phyloP scores from a whole-genome alignment of 2,888 invertebrate genomes.

The Cheilosia pagana region DNA sequence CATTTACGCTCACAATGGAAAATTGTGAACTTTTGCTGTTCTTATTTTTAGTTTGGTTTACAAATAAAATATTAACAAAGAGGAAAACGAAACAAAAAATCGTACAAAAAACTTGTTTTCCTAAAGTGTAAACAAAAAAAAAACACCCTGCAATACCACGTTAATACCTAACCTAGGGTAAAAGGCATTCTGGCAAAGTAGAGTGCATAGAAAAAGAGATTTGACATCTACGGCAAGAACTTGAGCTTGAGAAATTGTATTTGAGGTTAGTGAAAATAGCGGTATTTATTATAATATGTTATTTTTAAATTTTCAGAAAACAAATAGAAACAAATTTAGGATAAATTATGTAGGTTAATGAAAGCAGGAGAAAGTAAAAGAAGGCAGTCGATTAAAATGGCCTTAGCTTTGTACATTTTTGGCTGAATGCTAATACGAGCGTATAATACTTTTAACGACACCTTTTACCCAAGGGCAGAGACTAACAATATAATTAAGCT shows the following conservation, averaged over 20 bases:
- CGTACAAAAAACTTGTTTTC: conserved; percentile 10
- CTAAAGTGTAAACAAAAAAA: conserved; percentile 3
- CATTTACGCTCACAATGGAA: conserved; percentile 59
- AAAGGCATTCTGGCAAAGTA: conserved; percentile 69
- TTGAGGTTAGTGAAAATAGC: conserved; percentile 36
- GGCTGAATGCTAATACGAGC: conserved; percentile 29
- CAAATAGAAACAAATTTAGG: not conserved
- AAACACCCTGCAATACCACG: conserved; percentile 66
- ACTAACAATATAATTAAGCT: conserved; percentile 41
- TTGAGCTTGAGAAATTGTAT: conserved; percentile 20
- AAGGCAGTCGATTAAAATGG: conserved; percentile 12
- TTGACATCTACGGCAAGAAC: conserved; percentile 70
- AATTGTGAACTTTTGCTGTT: conserved; percentile 56
- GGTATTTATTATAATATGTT: conserved; percentile 3
- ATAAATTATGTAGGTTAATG: conserved; percentile 21
- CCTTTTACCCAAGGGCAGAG: conserved; percentile 69
- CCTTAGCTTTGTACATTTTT: conserved; percentile 51
- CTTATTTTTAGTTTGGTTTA: conserved; percentile 48
- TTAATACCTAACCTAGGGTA: conserved; percentile 69
- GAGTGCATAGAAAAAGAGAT: conserved; percentile 55
- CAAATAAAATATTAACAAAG: conserved; percentile 47
- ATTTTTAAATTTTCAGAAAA: conserved; percentile 2
- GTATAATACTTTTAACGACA: conserved; percentile 42
- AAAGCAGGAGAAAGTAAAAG: conserved; percentile 13
- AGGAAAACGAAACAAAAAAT: conserved; percentile 23